phyloP scores from a whole-genome alignment of 2,888 invertebrate genomes.

The Xestia rhomboidea region DNA sequence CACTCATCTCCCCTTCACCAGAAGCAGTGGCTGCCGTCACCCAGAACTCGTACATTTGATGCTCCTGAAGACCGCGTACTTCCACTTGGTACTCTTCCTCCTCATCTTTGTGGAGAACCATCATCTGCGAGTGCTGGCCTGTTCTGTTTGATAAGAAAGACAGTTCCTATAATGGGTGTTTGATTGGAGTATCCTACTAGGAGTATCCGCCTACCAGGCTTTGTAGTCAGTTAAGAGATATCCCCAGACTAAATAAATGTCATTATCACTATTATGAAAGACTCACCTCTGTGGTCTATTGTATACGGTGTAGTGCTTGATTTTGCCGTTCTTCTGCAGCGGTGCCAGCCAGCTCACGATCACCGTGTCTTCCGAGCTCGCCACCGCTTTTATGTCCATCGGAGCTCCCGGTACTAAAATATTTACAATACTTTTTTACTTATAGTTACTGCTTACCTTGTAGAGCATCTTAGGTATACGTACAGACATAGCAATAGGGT shows the following conservation, averaged over 20 bases:
- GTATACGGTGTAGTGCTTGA: conserved; percentile 95
- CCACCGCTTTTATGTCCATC: conserved; percentile 95
- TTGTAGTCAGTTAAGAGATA: not conserved
- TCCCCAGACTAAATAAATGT: not conserved
- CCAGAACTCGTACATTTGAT: conserved; percentile 96
- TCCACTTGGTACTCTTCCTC: conserved; percentile 89
- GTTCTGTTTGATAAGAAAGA: conserved; percentile 73
- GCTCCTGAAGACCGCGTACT: conserved; percentile 92
- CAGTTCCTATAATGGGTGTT: not conserved
- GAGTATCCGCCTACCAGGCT: not conserved
- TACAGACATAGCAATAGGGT: not conserved
- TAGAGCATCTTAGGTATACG: not conserved
- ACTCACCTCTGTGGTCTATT: conserved; percentile 90
- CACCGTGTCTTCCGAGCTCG: conserved; percentile 95
- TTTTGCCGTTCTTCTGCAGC: conserved; percentile 94
- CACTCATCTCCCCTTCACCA: conserved; percentile 93
- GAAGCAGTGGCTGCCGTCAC: conserved; percentile 94
- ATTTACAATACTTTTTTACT: not conserved
- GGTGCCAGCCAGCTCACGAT: conserved; percentile 97
- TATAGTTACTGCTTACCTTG: not conserved
- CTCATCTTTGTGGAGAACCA: conserved; percentile 75
- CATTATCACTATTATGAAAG: not conserved
- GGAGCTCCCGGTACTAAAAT: conserved; percentile 95
- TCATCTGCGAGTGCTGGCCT: conserved; percentile 83
- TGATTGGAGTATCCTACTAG: not conserved